Evolutionary conservation across 2,888 invertebrate species (phyloP), one percentile per base, ranked within the genome.

Genomic region (Lacanobia oleracea): DNA sequence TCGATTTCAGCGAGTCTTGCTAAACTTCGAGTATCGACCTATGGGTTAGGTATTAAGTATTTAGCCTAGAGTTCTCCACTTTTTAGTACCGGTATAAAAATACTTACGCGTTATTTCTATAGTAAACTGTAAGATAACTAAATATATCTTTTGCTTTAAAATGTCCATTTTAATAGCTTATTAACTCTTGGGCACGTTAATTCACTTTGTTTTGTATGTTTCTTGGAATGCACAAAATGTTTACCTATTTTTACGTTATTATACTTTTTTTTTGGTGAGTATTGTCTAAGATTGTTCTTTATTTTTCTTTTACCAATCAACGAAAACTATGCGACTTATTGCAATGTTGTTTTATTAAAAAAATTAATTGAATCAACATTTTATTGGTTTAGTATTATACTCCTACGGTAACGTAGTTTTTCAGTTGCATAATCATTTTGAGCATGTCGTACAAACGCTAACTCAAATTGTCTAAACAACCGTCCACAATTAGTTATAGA

Each of bases 281-380:
- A 12, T 43, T 3, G 9, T 23, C n/a, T 21, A 4, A n/a, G 10
- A 21, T 40, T 6, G 3, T 27, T 71, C 7, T 16, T 21, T 40
- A 18, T 23, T 7, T 10, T 27, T 43, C 2, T 40, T 18, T 10
- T 23, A 40, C 27, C 12, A 23, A 2, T 33, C 18, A 48, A 53
- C 23, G 23, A 43, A 64, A 72, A 63, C 27, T 48, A 12, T 10
- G 23, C 40, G 18, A 43, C 23, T 14, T 21, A 59, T 6, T 45
- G 43, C 10, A 63, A 81, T 56, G 23, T 23, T 40, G 14, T 54
- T 78, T 61, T 40, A 81, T 76, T 67, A 63, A 67, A 62, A n/a
- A 76, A 81, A 16, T 45, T 82, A 57, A 79, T 79, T 67, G 53
- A 67, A 62, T 72, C 0, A n/a, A 40, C 16, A 43, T 64, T 77